Evolutionary conservation across 2,797 vertebrate species (phyloP).

Genomic region (Gadopsis bispinosus): DNA sequence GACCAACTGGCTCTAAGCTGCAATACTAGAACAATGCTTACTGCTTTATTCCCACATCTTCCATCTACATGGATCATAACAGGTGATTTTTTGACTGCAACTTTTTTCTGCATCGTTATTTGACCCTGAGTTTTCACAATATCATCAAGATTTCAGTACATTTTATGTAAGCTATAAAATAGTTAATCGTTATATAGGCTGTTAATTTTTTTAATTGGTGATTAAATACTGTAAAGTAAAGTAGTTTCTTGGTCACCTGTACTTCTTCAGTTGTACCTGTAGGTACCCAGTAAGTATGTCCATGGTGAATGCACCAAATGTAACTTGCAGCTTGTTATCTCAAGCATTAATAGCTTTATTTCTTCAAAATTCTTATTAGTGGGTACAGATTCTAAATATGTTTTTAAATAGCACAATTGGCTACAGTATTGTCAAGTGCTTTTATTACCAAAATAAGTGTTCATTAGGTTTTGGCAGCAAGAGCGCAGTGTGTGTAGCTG

Average conservation of each 20-base stretch:
- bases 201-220: no score
- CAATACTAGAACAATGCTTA: not conserved
- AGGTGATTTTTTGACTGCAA: not conserved
- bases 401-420: not conserved
- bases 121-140: not conserved
- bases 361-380: not conserved
- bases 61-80: not conserved
- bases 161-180: no score
- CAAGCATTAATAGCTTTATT: not conserved
- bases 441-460: not conserved
- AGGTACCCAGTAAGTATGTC: not conserved
- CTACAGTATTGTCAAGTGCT: not conserved
- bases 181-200: not conserved
- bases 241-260: not conserved
- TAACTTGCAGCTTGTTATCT: not conserved
- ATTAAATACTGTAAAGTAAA: no score
- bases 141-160: not conserved
- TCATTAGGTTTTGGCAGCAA: not conserved
- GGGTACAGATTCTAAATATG: not conserved
- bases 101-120: not conserved
- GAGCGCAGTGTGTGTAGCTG: not conserved
- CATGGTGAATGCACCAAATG: not conserved
- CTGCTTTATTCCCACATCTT: not conserved
- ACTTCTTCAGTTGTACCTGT: not conserved
- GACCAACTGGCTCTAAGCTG: not conserved